Evolutionary conservation across 1,140 invertebrate genomes (phyloP), one percentile per base, ranked within the genome.

Genomic region (Nixonia krombeini): DNA sequence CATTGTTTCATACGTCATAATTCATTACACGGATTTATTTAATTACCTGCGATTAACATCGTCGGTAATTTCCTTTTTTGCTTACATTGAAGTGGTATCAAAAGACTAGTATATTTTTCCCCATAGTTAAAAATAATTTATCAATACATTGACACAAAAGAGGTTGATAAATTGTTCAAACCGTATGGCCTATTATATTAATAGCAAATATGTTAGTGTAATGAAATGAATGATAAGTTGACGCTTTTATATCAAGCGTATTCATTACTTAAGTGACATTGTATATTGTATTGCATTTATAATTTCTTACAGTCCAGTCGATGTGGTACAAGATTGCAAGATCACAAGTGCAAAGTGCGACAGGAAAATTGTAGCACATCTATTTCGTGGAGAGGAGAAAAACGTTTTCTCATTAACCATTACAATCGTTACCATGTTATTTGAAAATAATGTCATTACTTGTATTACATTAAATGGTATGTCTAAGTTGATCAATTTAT

Each of bases 401-500:
- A 53, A 69, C 18, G 33, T 46, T 63, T n/a, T 50, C 58, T 59
- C 55, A 58, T 69, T 63, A 69, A 37, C 58, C 41, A 52, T 68
- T 47, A 58, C 51, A 6, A 53, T 57, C 29, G 38, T 46, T 31
- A 45, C 12, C 33, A 46, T 47, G 38, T 70, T 64, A 53, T 57
- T 68, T 51, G 51, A 66, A 64, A 59, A 55, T 71, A 49, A 56
- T 64, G 61, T 69, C 57, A 71, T 73, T 73, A 75, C 57, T 69
- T 67, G n/a, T n/a, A 69, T 49, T 49, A 67, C 51, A 66, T 71
- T 75, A 50, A 76, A 75, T 76, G 49, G 58, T 73, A 75, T 75
- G 59, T 63, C 73, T 78, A 78, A 78, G 72, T 75, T 75, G 46
- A 66, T 75, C 70, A 45, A 73, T 78, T 74, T 74, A 78, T 75